Evolutionary conservation across 2,888 invertebrate species (phyloP).

Genomic region (Ephialtes manifestator): DNA sequence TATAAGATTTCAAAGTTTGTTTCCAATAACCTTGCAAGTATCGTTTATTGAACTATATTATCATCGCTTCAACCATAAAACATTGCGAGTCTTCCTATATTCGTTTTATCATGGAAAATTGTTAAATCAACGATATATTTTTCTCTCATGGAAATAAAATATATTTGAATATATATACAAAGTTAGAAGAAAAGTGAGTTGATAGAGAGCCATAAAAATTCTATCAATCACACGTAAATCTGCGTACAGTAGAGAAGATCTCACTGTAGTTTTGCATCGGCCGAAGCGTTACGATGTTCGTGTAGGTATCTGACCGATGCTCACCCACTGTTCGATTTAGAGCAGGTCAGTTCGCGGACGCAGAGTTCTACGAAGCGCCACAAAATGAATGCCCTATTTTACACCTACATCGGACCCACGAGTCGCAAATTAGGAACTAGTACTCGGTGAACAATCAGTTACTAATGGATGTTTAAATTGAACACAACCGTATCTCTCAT

Average conservation of each 20-base stretch:
- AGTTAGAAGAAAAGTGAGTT: neutral
- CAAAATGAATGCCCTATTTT: neutral
- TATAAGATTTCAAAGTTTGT: too few relatives aligned
- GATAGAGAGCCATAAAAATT: neutral
- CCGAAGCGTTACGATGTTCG: conserved; percentile 25
- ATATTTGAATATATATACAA: neutral
- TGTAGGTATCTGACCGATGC: conserved; percentile 59
- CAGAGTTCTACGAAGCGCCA: neutral
- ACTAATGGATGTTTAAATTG: neutral
- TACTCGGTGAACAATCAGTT: neutral
- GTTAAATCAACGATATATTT: too few relatives aligned
- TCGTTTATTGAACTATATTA: too few relatives aligned
- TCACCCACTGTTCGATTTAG: conserved; percentile 63
- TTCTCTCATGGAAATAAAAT: too few relatives aligned
- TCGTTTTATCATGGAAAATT: too few relatives aligned
- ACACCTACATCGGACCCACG: neutral
- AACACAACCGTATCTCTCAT: neutral
- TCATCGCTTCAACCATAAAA: too few relatives aligned
- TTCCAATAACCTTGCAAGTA: too few relatives aligned
- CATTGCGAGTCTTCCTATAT: too few relatives aligned
- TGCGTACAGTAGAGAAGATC: conserved; percentile 7
- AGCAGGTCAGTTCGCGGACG: conserved; percentile 65
- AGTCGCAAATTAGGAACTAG: conserved; percentile 12
- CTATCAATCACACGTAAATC: conserved; percentile 45
- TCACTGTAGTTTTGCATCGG: conserved; percentile 54